phyloP scores from a whole-genome alignment of 2,888 invertebrate genomes.

The Metellina segmentata region DNA sequence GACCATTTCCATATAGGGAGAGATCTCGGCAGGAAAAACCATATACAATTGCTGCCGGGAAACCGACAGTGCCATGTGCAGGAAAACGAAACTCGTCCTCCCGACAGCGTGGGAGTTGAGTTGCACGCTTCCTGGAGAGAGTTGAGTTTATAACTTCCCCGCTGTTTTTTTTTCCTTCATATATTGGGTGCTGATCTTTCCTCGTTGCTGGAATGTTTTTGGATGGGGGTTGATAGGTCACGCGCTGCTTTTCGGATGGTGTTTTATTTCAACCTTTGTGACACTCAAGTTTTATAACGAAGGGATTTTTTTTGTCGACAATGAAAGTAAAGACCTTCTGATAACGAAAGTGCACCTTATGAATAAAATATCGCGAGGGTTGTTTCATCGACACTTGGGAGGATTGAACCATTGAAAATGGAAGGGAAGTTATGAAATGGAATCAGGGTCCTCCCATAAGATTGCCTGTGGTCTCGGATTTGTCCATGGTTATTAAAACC shows the following conservation, averaged over 20 bases:
- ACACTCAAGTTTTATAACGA: conserved; percentile 21
- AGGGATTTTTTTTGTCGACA: conserved; percentile 33
- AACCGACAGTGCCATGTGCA: not conserved
- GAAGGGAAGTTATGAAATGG: not conserved
- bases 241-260: conserved; percentile 8
- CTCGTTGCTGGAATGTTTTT: not conserved
- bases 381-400: not conserved
- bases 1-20: not conserved
- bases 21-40: not conserved
- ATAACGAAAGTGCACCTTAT: not conserved
- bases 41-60: not conserved
- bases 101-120: conserved; percentile 33
- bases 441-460: not conserved
- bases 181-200: not conserved
- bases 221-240: conserved; percentile 29
- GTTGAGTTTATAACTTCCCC: not conserved
- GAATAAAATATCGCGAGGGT: not conserved
- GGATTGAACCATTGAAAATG: not conserved
- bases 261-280: not conserved
- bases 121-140: conserved; percentile 2
- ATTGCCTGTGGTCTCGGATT: too few relatives aligned
- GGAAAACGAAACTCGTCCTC: conserved; percentile 16
- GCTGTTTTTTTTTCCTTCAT: not conserved
- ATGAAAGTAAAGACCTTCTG: not conserved
- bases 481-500: too few relatives aligned